Percentiles rank a stretch among this genome's conserved stretches.
Evolutionary conservation across 2,113 vertebrate species (phyloP).

Genomic region (Propithecus coquereli): DNA sequence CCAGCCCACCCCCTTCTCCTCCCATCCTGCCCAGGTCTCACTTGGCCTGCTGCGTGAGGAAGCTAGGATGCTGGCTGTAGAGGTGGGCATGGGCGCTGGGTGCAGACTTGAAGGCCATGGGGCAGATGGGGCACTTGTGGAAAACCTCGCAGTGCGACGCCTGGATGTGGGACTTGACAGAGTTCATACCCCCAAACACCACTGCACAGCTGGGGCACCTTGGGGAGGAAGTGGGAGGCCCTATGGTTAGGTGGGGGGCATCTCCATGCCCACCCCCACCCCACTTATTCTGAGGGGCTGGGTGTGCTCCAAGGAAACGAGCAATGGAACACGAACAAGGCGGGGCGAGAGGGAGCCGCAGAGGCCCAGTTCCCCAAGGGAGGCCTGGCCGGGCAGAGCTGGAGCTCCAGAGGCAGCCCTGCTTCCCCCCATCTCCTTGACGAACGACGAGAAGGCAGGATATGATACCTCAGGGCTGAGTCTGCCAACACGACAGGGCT

Average conservation of each 20-base stretch:
- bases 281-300: not conserved
- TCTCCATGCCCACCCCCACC: not conserved
- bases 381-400: not conserved
- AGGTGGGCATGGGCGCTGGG: conserved; percentile 93
- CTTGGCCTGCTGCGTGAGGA: conserved; percentile 89
- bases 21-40: conserved; percentile 65
- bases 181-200: conserved; percentile 94
- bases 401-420: not conserved
- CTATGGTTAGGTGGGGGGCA: not conserved
- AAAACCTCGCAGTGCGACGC: conserved; percentile 96
- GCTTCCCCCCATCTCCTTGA: accelerated
- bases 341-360: too few species aligned
- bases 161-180: conserved; percentile 97
- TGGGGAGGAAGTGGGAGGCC: not conserved
- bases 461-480: not conserved
- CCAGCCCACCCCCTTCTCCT: accelerated
- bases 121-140: conserved; percentile 97
- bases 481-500: not conserved
- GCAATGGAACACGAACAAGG: not conserved
- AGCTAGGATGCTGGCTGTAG: conserved; percentile 89
- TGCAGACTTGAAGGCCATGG: conserved; percentile 97
- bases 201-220: conserved; percentile 96
- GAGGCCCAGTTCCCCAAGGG: not conserved
- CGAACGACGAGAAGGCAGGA: not conserved
- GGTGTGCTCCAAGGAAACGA: not conserved